A percentile compares a stretch with the other conserved stretches of the same genome.
Evolutionary conservation across 1,140 invertebrate species (phyloP).

Genomic region (Brachionus calyciflorus): DNA sequence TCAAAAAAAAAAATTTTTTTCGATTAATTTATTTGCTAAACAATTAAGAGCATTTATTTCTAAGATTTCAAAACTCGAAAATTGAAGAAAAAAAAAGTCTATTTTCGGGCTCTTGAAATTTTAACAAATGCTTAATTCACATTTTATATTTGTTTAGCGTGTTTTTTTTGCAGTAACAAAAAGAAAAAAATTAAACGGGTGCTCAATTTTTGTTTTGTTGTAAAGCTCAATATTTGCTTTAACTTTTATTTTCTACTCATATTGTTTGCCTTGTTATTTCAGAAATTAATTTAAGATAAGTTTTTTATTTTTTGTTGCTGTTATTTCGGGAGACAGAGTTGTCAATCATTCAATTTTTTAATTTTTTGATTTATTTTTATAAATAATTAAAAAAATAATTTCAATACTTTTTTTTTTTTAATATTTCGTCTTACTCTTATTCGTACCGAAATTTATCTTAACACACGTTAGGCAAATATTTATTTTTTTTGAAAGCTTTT

Average conservation of each 20-base stretch:
- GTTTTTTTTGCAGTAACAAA: constrained; percentile 22
- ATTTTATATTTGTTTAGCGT: constrained; percentile 31
- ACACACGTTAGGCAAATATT: constrained; percentile 37
- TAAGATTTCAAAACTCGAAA: background rate
- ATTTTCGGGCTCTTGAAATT: constrained; percentile 1
- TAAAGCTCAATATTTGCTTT: constrained; percentile 1
- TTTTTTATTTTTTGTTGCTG: no score
- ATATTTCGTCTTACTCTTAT: background rate
- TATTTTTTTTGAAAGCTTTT: background rate
- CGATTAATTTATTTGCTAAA: constrained; percentile 2
- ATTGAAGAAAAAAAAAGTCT: background rate
- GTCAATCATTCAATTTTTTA: constrained; percentile 17
- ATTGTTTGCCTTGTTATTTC: constrained; percentile 30
- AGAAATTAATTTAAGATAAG: constrained; percentile 13
- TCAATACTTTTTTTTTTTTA: no score
- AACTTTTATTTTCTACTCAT: no score
- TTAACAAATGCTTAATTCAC: constrained; percentile 40
- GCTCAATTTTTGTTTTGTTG: background rate
- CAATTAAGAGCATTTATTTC: constrained; percentile 5
- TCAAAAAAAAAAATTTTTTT: no score
- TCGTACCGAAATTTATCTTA: background rate
- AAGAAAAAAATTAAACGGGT: background rate
- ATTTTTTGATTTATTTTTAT: constrained; percentile 41
- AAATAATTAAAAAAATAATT: constrained; percentile 24
- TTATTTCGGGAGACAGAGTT: no score